These are phyloP conservation scores for Eupithecia subumbrata DNA, from an alignment of 2,888 invertebrate genomes.

Conservation along the genomic window DNA sequence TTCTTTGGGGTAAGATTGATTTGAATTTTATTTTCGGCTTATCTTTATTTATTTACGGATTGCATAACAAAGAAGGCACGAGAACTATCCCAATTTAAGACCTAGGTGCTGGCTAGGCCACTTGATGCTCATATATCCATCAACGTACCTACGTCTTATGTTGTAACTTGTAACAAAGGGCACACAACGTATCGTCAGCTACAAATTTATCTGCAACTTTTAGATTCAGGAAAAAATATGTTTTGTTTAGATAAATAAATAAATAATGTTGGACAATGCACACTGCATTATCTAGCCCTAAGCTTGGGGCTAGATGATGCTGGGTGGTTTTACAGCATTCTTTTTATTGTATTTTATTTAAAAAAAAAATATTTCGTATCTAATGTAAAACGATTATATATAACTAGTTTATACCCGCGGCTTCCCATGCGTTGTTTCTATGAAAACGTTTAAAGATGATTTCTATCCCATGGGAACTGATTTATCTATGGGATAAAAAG, in stretches of 20 bases:
- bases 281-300: too few relatives aligned
- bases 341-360: too few relatives aligned
- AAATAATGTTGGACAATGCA: too few relatives aligned
- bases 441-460: too few relatives aligned
- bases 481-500: too few relatives aligned
- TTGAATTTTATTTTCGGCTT: conserved; percentile 8
- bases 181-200: background rate
- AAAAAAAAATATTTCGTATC: too few relatives aligned
- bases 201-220: background rate
- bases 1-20: conserved; percentile 38
- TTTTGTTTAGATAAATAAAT: background rate
- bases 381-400: too few relatives aligned
- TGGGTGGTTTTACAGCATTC: too few relatives aligned
- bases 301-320: too few relatives aligned
- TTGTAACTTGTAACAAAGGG: background rate
- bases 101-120: background rate
- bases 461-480: too few relatives aligned
- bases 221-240: background rate
- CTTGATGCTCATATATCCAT: background rate
- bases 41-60: background rate
- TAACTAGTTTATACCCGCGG: too few relatives aligned
- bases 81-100: background rate
- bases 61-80: background rate
- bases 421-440: too few relatives aligned
- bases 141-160: background rate